A percentile compares a stretch with the other conserved stretches of the same genome.
Conservation (phyloP, 2,797 vertebrate genomes). For the Hoplostethus mediterraneus region DNA sequence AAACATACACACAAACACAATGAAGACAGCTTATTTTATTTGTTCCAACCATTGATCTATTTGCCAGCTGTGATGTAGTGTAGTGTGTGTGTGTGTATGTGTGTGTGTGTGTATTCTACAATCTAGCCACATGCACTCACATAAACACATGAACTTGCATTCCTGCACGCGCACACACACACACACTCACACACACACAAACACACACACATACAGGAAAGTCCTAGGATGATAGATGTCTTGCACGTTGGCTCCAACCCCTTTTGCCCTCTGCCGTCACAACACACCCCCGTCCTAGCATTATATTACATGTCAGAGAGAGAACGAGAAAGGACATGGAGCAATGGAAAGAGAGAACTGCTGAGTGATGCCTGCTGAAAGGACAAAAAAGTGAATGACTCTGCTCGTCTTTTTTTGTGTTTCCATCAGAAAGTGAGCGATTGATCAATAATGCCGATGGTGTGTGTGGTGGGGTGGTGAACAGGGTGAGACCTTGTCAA, state of each 20-base stretch:
- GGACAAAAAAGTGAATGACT: slow-evolving; percentile 40
- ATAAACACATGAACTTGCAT: slow-evolving; percentile 9
- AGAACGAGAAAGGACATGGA: neutral
- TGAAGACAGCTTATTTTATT: slow-evolving; percentile 67
- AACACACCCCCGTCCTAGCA: slow-evolving; percentile 52
- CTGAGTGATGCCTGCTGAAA: slow-evolving; percentile 48
- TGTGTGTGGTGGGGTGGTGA: slow-evolving; percentile 49
- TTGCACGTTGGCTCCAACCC: slow-evolving; percentile 53
- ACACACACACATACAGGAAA: neutral
- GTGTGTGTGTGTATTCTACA: slow-evolving; percentile 29
- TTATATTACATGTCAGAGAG: slow-evolving; percentile 56
- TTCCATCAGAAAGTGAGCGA: slow-evolving; percentile 67
- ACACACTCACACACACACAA: neutral
- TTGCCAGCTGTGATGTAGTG: slow-evolving; percentile 21
- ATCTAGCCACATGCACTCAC: slow-evolving; percentile 27
- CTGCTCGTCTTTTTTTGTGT: slow-evolving; percentile 37
- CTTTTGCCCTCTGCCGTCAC: slow-evolving; percentile 65
- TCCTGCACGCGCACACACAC: neutral
- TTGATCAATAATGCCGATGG: slow-evolving; percentile 69
- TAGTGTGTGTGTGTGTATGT: neutral
- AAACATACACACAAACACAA: slow-evolving; percentile 18
- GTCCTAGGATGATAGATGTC: slow-evolving; percentile 68
- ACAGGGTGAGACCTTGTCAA: slow-evolving; percentile 67
- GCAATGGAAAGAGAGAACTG: slow-evolving; percentile 7
- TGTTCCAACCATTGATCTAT: slow-evolving; percentile 76